These are phyloP conservation scores for Oceanites oceanicus DNA, from an alignment of 2,113 vertebrate genomes.

Conservation along the genomic window DNA sequence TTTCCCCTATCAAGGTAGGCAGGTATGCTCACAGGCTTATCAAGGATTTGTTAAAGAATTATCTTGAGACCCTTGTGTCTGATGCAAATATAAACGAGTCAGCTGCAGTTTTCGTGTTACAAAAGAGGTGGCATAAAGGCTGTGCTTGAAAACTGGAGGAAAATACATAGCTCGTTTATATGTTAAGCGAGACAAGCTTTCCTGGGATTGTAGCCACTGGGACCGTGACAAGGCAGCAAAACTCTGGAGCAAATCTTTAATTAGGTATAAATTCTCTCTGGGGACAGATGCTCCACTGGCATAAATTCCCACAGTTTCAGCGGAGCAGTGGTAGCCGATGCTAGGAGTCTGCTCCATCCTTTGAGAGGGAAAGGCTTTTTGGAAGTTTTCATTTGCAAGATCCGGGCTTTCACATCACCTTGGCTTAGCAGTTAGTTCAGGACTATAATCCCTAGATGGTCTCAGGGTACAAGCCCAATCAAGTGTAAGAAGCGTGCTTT, in stretches of 20 bases:
- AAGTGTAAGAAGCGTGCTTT: not conserved
- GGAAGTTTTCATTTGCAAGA: not conserved
- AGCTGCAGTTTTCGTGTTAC: not conserved
- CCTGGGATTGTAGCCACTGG: not conserved
- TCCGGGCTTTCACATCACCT: not conserved
- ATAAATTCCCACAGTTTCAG: not conserved
- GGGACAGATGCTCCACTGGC: not conserved
- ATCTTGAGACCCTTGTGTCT: not conserved
- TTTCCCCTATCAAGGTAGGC: slow-evolving; percentile 20
- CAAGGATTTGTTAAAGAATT: slow-evolving; percentile 26
- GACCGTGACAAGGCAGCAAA: not conserved
- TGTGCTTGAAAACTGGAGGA: not conserved
- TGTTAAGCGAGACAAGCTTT: not conserved
- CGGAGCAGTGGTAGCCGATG: not conserved
- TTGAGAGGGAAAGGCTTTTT: not conserved
- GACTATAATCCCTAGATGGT: not conserved
- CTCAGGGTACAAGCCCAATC: not conserved
- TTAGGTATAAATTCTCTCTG: not conserved
- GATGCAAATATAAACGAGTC: not conserved
- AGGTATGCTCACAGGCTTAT: not conserved
- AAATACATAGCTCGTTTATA: not conserved
- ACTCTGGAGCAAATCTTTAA: not conserved
- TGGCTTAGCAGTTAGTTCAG: not conserved
- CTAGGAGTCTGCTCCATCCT: not conserved
- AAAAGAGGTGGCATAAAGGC: not conserved